phyloP scores from a whole-genome alignment of 2,113 vertebrate species.

The Rhipidura dahli region DNA sequence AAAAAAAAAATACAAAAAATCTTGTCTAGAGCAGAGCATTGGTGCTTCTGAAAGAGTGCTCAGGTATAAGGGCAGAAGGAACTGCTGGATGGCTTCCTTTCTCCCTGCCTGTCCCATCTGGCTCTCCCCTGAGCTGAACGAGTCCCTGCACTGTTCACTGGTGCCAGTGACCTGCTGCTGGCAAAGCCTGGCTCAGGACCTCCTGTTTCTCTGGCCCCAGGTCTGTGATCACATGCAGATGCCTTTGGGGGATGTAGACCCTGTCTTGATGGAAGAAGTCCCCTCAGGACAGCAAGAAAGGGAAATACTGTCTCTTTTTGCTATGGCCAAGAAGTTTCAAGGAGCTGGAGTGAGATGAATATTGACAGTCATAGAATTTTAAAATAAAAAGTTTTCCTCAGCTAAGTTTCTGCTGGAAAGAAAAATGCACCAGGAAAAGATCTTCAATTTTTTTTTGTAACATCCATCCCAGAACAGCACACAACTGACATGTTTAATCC shows the following conservation, averaged over 20 bases:
- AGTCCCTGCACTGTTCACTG: fast-evolving
- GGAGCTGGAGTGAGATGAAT: background rate
- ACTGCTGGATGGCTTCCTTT: background rate
- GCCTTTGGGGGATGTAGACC: too few species aligned
- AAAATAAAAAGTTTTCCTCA: background rate
- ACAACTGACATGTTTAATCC: background rate
- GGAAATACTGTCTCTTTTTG: background rate
- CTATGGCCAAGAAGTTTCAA: background rate
- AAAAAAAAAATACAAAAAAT: background rate
- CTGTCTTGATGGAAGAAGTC: background rate
- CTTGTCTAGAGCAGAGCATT: background rate
- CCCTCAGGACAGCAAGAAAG: background rate
- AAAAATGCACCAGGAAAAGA: background rate
- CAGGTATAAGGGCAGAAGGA: background rate
- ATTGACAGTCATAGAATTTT: background rate
- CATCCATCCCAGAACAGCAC: background rate
- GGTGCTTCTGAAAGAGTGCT: background rate
- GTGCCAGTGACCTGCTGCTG: background rate
- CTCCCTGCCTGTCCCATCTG: background rate
- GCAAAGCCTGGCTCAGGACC: background rate
- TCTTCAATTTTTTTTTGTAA: background rate
- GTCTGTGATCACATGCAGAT: fast-evolving
- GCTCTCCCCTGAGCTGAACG: background rate
- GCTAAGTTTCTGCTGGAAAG: background rate
- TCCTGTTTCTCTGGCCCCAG: background rate